Evolutionary conservation across 2,888 invertebrate genomes (phyloP).

Genomic region (Prionchulus punctatus): DNA sequence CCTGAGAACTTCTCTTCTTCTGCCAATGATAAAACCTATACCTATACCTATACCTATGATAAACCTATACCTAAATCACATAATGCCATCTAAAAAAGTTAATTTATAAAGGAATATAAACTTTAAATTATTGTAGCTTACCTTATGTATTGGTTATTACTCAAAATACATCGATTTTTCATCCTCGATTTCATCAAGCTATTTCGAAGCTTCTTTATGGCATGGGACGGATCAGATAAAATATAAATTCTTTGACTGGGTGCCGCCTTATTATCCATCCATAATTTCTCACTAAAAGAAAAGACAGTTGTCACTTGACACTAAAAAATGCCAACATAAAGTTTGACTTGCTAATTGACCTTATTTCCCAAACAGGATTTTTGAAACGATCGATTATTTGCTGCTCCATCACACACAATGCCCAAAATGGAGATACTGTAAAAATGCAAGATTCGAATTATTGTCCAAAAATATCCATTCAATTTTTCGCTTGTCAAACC

Average conservation of each 20-base stretch:
- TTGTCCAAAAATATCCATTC: background rate
- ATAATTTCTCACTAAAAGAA: background rate
- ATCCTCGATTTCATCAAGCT: too few species aligned
- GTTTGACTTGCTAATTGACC: background rate
- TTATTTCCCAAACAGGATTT: background rate
- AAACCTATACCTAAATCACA: background rate
- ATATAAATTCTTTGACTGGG: background rate
- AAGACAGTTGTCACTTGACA: background rate
- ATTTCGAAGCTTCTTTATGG: background rate
- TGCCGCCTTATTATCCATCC: background rate
- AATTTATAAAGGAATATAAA: background rate
- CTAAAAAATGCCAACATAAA: background rate
- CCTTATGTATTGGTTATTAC: background rate
- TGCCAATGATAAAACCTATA: background rate
- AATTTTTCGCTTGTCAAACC: background rate
- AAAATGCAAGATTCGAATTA: background rate
- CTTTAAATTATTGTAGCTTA: background rate
- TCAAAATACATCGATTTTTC: background rate
- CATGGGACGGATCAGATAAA: background rate
- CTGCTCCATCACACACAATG: background rate
- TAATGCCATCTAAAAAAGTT: background rate
- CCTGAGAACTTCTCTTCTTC: background rate
- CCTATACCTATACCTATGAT: too few species aligned
- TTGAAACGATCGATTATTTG: background rate
- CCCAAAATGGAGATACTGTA: background rate